Conservation (phyloP, 2,113 vertebrate genomes). For the Neolamprologus kungweensis region DNA sequence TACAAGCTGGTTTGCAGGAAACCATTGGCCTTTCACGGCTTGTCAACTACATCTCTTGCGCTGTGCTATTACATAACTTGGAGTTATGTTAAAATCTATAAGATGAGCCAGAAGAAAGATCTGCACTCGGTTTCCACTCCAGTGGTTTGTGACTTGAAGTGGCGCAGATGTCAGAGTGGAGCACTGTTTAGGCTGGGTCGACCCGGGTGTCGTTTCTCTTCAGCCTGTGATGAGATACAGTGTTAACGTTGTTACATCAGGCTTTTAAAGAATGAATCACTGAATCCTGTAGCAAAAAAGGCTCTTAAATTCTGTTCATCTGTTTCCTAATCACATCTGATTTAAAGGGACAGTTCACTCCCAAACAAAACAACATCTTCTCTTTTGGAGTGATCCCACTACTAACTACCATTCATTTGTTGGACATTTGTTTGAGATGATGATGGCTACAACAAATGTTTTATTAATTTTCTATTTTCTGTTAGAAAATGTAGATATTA, state of each 20-base stretch:
- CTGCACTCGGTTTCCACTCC: background rate
- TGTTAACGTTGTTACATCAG: background rate
- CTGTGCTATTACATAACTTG: background rate
- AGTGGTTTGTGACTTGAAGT: conserved; percentile 13
- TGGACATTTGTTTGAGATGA: background rate
- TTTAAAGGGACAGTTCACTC: background rate
- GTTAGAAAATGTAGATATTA: background rate
- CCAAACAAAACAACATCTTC: background rate
- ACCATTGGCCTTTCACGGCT: background rate
- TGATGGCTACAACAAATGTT: background rate
- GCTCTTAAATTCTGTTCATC: background rate
- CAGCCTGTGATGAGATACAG: background rate
- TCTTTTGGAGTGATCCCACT: background rate
- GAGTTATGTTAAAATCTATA: background rate
- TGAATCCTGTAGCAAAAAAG: background rate
- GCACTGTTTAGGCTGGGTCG: background rate
- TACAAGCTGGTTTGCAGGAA: background rate
- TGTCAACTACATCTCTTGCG: background rate
- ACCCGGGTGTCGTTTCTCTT: background rate
- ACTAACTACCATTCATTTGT: background rate
- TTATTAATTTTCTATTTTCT: background rate
- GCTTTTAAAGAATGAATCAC: background rate
- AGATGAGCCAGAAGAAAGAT: background rate
- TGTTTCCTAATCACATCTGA: background rate
- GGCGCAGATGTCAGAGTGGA: conserved; percentile 1